Evolutionary conservation across 1,140 invertebrate genomes (phyloP), one percentile per base, ranked within the genome.

Genomic region (Nephila pilipes): DNA sequence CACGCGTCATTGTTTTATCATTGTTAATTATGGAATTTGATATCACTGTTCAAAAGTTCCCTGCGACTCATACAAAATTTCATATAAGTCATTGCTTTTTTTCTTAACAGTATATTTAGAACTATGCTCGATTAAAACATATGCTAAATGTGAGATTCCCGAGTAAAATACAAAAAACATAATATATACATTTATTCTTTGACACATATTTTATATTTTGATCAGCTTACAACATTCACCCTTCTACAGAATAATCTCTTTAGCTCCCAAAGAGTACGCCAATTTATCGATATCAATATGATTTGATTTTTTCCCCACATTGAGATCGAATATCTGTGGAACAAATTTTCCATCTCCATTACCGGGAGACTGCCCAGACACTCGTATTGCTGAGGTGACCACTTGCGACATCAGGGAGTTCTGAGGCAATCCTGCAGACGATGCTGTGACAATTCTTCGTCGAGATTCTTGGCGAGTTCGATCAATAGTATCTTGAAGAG

Each of bases 371-470:
- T 90, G 87, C 32, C 89, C 89, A 32, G 89, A 22, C 29, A 91
- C 89, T 16, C 65, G 89, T 29, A 91, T 91, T 20, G 89, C 89
- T 2, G 89, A 91, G 25, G 89, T 60, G 8, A 91, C 89, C 54
- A 91, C 89, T 22, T 83, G 75, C 22, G 87, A 89, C 83, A 87
- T 87, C 29, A 87, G 18, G 32, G 85, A 88, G 2, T 25, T 38
- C 32, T 55, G 46, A 2, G n/a, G 87, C 16, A 75, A 20, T n/a
- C 65, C 65, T 20, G 89, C 36, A 20, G 29, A 20, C 10, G 65
- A 6, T 0, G 79, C 57, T 1, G 79, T 83, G 46, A 91, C 25
- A 18, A 81, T 63, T 14, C 79, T 29, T 16, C 75, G 29, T 8
- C 46, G 6, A 1, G 75, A 81, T 57, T 91, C 75, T 10, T 81